Evolutionary conservation across 1,140 invertebrate genomes (phyloP).

Genomic region (Leptinotarsa defecta): DNA sequence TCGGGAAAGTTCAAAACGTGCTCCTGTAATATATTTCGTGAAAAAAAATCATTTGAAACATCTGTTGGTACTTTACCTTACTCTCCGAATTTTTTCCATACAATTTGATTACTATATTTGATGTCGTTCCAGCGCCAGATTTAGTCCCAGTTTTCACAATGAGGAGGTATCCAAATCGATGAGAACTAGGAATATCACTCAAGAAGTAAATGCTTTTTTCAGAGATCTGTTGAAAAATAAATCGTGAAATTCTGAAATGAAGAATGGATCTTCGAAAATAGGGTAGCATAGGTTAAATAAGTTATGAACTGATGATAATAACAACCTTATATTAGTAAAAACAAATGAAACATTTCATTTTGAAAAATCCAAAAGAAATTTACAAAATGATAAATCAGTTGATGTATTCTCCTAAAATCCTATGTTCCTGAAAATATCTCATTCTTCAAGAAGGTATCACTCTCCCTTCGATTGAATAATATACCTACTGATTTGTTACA

Average conservation of each 20-base stretch:
- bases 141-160: slow-evolving; percentile 39
- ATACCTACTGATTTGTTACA: no score
- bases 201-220: slow-evolving; percentile 33
- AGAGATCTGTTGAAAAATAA: neutral
- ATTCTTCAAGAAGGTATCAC: no score
- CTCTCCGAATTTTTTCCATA: slow-evolving; percentile 35
- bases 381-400: no score
- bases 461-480: no score
- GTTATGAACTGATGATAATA: no score
- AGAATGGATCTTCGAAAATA: neutral
- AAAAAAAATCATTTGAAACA: neutral
- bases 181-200: slow-evolving; percentile 37
- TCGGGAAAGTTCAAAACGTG: slow-evolving; percentile 46
- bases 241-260: neutral
- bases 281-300: no score
- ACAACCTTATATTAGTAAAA: no score
- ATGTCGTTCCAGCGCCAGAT: slow-evolving; percentile 40
- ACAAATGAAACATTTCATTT: no score
- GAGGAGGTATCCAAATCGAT: slow-evolving; percentile 40
- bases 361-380: no score
- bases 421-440: no score
- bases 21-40: slow-evolving; percentile 25
- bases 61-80: slow-evolving; percentile 27
- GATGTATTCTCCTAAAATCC: no score
- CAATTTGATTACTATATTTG: slow-evolving; percentile 40